Percentiles rank a stretch among this genome's conserved stretches.
phyloP scores from a whole-genome alignment of 2,113 vertebrate genomes.

The Dolichallabes microphthalmus region DNA sequence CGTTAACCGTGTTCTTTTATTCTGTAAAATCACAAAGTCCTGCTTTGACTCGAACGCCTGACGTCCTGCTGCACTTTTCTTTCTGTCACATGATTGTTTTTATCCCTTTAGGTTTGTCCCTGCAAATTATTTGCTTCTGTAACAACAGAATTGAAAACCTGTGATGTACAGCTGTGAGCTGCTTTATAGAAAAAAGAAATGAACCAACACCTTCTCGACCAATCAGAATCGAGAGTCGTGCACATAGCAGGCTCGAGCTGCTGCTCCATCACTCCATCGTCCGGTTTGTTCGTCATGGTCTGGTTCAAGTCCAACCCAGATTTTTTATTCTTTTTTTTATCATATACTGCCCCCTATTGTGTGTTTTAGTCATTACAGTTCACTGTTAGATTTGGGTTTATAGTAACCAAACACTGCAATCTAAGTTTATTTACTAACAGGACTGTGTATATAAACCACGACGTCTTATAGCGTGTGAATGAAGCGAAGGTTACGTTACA shows the following conservation, averaged over 20 bases:
- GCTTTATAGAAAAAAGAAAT: too few relatives aligned
- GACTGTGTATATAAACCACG: not conserved
- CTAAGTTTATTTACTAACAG: not conserved
- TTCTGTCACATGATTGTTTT: too few relatives aligned
- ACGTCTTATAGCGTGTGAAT: not conserved
- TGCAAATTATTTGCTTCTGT: not conserved
- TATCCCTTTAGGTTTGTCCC: not conserved
- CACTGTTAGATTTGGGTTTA: not conserved
- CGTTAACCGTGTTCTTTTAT: too few relatives aligned
- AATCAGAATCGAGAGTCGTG: not conserved
- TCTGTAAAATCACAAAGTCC: too few relatives aligned
- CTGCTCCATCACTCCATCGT: not conserved
- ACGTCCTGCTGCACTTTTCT: too few relatives aligned
- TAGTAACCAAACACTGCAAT: not conserved
- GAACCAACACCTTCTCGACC: not conserved
- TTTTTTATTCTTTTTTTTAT: conserved; percentile 34
- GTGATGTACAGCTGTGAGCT: not conserved
- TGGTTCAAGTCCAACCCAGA: not conserved
- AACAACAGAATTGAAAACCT: not conserved
- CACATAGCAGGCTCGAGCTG: not conserved
- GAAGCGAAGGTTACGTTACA: not conserved
- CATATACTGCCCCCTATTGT: conserved; percentile 54
- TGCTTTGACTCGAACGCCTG: too few relatives aligned
- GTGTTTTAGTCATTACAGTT: not conserved
- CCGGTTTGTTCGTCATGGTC: not conserved